Base-by-base conservation (phyloP, 2,113 vertebrate genomes). In the Ptyas mucosa region DNA sequence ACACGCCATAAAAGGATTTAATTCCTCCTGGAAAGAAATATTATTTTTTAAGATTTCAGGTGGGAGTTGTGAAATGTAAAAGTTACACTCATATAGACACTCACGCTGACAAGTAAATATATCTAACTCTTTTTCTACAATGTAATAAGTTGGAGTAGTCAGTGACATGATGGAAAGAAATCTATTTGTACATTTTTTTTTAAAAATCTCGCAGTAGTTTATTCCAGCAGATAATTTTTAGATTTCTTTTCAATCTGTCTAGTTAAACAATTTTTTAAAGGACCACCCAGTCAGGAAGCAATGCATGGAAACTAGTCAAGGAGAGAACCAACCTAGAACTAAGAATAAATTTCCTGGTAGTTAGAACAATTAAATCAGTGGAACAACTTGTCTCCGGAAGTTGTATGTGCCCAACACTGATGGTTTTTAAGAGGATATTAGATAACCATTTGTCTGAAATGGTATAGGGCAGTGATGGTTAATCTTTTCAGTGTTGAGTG, bases 1-100 rank as follows among this genome's bases (percentile, higher is more conserved):
- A 87, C 43, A 88, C 34, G 61, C n/a, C 15, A 21, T 64, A 88
- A 87, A 51, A 93, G 89, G 18, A 23, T 90, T 88, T 94, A 89
- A 57, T 0, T 57, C 21, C 9, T 94, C 1, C 0, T 49, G 55
- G 34, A 0, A 0, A 92, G 15, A 93, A 94, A 91, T 89, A 46
- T 0, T n/a, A n/a, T n/a, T n/a, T 53, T 58, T 91, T 20, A 58
- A 21, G 58, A 9, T 53, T 93, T 91, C 58, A 93, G 26, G 89
- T 75, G 85, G 49, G 34, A 93, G 7, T 54, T 94, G 26, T 53
- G 69, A 75, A 92, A 92, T 89, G 53, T 91, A 89, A 90, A 51
- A 92, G 49, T 90, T 58, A 57, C 29, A 89, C 34, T 55, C 51
- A 81, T 52, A 86, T 9, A 23, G 54, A 55, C 9, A 23, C 46